Percentiles rank a stretch among this genome's conserved stretches.
These are phyloP conservation scores for Allacma fusca DNA, from an alignment of 2,888 invertebrate species.

Conservation along the genomic window DNA sequence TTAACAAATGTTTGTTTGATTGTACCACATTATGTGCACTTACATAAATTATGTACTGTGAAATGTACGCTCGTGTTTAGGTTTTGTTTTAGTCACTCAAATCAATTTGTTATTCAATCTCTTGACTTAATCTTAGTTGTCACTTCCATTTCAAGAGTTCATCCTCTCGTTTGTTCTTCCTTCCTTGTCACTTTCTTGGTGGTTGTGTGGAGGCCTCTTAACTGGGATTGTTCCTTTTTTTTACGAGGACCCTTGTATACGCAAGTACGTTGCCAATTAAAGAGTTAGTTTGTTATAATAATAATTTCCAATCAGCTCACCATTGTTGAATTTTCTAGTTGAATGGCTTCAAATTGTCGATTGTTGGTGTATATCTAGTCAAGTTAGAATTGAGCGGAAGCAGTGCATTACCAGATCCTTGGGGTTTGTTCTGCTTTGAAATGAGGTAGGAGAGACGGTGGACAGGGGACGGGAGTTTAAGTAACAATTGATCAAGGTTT, in stretches of 20 bases:
- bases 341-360: no score
- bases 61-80: background rate
- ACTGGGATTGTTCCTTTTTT: no score
- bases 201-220: background rate
- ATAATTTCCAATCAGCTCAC: no score
- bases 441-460: no score
- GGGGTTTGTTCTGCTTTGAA: no score
- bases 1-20: background rate
- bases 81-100: background rate
- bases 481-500: conserved; percentile 9
- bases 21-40: background rate
- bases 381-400: no score
- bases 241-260: background rate
- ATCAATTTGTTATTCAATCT: background rate
- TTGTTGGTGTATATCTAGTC: no score
- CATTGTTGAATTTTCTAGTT: no score
- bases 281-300: no score
- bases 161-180: background rate
- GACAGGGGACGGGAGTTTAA: no score
- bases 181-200: background rate
- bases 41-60: background rate
- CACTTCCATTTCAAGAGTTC: background rate
- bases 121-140: background rate
- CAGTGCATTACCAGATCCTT: no score
- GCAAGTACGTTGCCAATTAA: no score